phyloP scores from a whole-genome alignment of 2,888 invertebrate species.

The Kuschelorhynchus macadamiae region DNA sequence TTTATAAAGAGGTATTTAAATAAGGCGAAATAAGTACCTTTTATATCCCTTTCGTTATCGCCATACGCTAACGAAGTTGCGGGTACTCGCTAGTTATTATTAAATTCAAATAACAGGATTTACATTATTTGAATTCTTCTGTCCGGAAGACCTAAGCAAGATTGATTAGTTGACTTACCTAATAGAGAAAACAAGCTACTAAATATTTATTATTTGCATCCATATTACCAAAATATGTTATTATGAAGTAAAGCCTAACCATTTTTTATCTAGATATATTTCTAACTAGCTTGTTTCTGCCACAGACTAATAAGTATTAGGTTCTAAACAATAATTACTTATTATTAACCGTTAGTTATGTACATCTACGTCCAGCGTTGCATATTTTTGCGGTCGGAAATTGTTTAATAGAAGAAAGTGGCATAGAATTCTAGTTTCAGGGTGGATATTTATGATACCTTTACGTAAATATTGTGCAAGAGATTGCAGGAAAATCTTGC shows the following conservation, averaged over 20 bases:
- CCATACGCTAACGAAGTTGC: too few species aligned
- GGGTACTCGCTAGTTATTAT: too few species aligned
- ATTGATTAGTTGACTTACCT: too few species aligned
- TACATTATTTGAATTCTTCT: too few species aligned
- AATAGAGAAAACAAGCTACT: too few species aligned
- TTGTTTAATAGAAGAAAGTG: conserved; percentile 39
- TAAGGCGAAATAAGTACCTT: too few species aligned
- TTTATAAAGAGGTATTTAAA: too few species aligned
- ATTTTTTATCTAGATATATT: conserved; percentile 3
- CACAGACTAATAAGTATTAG: background rate
- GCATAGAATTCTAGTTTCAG: conserved; percentile 33
- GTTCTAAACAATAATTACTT: conserved; percentile 20
- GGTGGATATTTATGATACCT: conserved; percentile 16
- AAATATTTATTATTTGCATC: too few species aligned
- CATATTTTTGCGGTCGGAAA: conserved; percentile 21
- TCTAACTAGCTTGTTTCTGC: conserved; percentile 1
- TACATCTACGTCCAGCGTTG: conserved; percentile 24
- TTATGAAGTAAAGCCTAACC: background rate
- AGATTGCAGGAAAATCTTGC: background rate
- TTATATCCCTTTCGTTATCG: too few species aligned
- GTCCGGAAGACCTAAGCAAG: too few species aligned
- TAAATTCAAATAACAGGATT: too few species aligned
- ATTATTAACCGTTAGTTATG: conserved; percentile 29
- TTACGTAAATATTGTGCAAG: conserved; percentile 39
- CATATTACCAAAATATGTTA: too few species aligned